Evolutionary conservation across 2,888 invertebrate species (phyloP).

Genomic region (Cataglyphis livida): DNA sequence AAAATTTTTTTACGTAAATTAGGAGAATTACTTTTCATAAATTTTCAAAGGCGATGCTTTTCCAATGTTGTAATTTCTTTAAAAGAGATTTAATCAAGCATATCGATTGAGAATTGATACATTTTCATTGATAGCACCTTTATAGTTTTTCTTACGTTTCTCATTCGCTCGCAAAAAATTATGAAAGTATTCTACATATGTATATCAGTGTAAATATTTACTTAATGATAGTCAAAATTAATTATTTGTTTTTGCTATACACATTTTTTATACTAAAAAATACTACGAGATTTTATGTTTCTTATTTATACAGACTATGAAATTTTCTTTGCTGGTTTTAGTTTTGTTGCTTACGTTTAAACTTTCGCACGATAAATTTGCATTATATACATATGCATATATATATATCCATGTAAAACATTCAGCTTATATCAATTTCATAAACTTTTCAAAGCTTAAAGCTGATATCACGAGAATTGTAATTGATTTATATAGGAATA

Average conservation of each 20-base stretch:
- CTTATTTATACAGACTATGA: neutral
- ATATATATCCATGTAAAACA: conserved; percentile 11
- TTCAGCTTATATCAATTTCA: conserved; percentile 1
- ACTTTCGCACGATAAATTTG: neutral
- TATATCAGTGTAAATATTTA: neutral
- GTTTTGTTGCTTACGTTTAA: neutral
- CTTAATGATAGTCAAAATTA: neutral
- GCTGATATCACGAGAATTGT: neutral
- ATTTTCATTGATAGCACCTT: neutral
- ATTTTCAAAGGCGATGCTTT: neutral
- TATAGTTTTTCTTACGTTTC: neutral
- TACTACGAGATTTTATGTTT: neutral
- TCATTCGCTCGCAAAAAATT: neutral
- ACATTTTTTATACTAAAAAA: neutral
- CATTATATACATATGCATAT: neutral
- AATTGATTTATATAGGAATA: neutral
- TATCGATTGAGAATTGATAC: neutral
- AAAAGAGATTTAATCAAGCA: neutral
- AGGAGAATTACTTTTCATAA: neutral
- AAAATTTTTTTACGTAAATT: neutral
- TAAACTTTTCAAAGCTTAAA: conserved; percentile 11
- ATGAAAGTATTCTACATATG: neutral
- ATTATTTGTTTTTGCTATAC: neutral
- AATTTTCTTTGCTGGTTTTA: neutral
- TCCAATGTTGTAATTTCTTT: neutral